Evolutionary conservation across 1,140 invertebrate species (phyloP).

Genomic region (Calliopsis andreniformis): DNA sequence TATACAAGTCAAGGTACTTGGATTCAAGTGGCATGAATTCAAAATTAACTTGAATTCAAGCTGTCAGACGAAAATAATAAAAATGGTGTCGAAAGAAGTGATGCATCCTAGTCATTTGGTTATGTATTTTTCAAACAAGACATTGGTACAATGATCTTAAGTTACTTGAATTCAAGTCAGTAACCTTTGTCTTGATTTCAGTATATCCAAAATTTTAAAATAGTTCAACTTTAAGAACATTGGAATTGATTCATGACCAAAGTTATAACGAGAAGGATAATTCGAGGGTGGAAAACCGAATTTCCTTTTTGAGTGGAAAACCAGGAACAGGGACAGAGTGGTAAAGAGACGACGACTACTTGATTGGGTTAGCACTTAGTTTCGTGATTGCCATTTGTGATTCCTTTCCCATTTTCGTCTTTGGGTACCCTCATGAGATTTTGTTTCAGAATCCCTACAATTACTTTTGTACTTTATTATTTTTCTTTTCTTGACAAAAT

Average conservation of each 20-base stretch:
- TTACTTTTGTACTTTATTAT: constrained; percentile 24
- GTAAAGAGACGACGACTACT: constrained; percentile 19
- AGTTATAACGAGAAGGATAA: constrained; percentile 43
- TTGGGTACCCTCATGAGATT: constrained; percentile 47
- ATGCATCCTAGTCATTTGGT: no score
- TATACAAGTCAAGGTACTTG: no score
- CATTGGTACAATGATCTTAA: no score
- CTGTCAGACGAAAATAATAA: no score
- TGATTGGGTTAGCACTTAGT: constrained; percentile 74
- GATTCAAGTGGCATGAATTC: no score
- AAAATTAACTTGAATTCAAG: no score
- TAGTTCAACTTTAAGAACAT: neutral
- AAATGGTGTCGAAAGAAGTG: no score
- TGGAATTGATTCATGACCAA: neutral
- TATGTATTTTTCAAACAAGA: no score
- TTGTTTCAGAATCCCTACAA: constrained; percentile 24
- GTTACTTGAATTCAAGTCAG: no score
- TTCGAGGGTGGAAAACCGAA: constrained; percentile 29
- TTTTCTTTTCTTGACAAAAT: neutral
- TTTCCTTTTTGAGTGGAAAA: constrained; percentile 12
- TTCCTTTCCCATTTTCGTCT: constrained; percentile 64
- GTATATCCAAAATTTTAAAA: no score
- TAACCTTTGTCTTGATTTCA: no score
- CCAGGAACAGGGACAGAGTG: constrained; percentile 6
- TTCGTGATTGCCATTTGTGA: constrained; percentile 74